A percentile compares a stretch with the other conserved stretches of the same genome.
Evolutionary conservation across 2,113 vertebrate species (phyloP).

Genomic region (Vicugna pacos): DNA sequence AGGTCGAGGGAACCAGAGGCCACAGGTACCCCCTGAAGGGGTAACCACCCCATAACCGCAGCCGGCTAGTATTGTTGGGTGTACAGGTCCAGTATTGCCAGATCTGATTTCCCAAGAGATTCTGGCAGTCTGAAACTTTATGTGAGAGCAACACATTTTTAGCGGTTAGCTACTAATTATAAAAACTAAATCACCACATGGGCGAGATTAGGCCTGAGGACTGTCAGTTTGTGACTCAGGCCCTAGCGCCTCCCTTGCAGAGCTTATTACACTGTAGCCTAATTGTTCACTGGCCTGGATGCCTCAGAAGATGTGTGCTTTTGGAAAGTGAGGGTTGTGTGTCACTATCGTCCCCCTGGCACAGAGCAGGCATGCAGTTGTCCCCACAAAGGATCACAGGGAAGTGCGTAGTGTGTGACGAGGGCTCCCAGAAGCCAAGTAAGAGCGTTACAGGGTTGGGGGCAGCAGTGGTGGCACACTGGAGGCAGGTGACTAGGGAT

Average conservation of each 20-base stretch:
- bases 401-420: not conserved
- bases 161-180: not conserved
- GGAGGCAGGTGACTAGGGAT: no score
- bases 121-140: not conserved
- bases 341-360: not conserved
- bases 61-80: not conserved
- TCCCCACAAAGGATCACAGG: not conserved
- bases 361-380: not conserved
- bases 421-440: not conserved
- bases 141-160: constrained; percentile 1
- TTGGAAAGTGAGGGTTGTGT: not conserved
- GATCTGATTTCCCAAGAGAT: not conserved
- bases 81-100: not conserved
- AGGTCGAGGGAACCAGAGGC: not conserved
- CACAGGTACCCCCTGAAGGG: not conserved
- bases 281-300: not conserved
- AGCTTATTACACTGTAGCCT: not conserved
- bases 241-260: not conserved
- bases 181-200: not conserved
- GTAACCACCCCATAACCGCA: not conserved
- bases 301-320: not conserved
- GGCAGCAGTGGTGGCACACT: not conserved
- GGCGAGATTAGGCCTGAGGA: not conserved
- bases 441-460: not conserved
- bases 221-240: constrained; percentile 21